These are phyloP conservation scores for Lamprologus callipterus DNA, from an alignment of 2,113 vertebrate genomes.

Conservation along the genomic window DNA sequence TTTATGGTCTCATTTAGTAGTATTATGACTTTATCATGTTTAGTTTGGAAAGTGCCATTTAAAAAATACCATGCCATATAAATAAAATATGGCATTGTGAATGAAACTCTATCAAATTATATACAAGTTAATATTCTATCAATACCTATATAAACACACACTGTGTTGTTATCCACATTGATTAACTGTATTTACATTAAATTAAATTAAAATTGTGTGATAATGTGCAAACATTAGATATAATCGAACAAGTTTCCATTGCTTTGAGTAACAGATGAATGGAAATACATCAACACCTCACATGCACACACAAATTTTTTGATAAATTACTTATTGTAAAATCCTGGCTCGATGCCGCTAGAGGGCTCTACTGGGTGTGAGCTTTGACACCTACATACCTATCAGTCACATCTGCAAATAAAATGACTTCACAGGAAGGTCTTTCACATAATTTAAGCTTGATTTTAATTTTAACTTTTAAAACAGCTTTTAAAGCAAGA, in stretches of 20 bases:
- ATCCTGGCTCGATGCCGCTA: not conserved
- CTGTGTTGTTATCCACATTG: not conserved
- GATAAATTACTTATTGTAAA: not conserved
- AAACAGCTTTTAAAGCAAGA: not conserved
- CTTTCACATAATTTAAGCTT: not conserved
- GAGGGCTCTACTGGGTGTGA: not conserved
- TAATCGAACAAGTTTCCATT: fast-evolving
- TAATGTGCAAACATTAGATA: not conserved
- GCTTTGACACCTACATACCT: not conserved
- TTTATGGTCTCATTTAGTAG: not conserved
- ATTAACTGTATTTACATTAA: not conserved
- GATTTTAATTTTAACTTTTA: not conserved
- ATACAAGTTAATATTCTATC: not conserved
- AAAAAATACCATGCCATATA: not conserved
- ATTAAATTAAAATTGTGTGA: not conserved
- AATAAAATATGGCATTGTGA: not conserved
- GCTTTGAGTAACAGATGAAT: not conserved
- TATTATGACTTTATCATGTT: not conserved
- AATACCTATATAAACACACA: not conserved
- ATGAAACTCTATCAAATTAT: not conserved
- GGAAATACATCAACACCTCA: not conserved
- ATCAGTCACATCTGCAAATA: not conserved
- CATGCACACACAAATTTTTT: not conserved
- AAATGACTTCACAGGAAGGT: not conserved
- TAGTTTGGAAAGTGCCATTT: not conserved